phyloP scores from a whole-genome alignment of 2,888 invertebrate species.

The Timandra comae region DNA sequence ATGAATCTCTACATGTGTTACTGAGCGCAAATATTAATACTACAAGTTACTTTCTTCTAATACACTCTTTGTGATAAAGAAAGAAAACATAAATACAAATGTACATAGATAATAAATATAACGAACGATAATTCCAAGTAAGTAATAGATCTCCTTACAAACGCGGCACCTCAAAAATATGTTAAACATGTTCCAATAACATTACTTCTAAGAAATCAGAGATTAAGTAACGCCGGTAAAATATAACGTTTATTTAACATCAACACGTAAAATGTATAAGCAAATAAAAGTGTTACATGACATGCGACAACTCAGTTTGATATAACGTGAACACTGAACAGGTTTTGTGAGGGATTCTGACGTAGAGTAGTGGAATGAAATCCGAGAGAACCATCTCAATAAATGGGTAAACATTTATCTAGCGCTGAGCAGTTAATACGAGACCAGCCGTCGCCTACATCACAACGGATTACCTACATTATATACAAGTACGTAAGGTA shows the following conservation, averaged over 20 bases:
- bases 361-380: conserved; percentile 26
- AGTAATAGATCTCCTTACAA: no score
- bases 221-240: conserved; percentile 9
- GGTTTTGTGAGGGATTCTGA: not conserved
- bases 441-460: conserved; percentile 32
- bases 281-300: conserved; percentile 29
- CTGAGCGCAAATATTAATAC: no score
- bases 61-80: no score
- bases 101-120: no score
- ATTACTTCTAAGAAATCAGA: no score
- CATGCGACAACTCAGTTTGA: conserved; percentile 23
- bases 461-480: conserved; percentile 9
- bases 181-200: no score
- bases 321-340: not conserved
- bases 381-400: conserved; percentile 37
- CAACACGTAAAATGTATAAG: conserved; percentile 21
- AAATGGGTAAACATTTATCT: conserved; percentile 46
- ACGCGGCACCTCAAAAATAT: no score
- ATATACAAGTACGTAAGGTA: conserved; percentile 5
- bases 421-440: conserved; percentile 31
- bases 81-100: no score
- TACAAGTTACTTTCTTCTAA: no score
- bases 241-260: conserved; percentile 12
- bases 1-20: no score
- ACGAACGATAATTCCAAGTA: no score